Base-by-base conservation (phyloP, 64 coral and sea anemone species). In the Stylophora pistillata region DNA sequence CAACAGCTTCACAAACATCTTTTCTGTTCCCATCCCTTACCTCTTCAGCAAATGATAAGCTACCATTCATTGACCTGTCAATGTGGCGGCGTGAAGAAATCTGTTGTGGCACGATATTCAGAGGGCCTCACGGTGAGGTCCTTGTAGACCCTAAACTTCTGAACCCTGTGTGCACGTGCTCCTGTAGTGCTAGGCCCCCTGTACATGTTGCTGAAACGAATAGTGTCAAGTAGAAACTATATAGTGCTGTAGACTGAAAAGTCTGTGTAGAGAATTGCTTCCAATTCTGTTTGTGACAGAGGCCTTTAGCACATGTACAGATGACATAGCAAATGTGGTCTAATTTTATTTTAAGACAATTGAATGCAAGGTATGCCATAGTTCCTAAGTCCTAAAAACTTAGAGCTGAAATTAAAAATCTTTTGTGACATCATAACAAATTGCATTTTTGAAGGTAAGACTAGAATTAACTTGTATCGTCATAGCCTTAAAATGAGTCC, bases 81-180 rank as follows among this genome's bases (percentile, higher is more conserved):
- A 71, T 83, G 55, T 99, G 97, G 97, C 86, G 93, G 21, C 89
- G 87, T 85, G 97, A 99, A 81, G 97, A 99, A 63, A 95, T 99
- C 71, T 99, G 97, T 25, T 99, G 97, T 91, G 97, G 97, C 3
- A 95, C 93, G 10, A 99, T 99, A 55, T 99, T 99, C 85, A 89
- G 91, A 70, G 97, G 97, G 4, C 97, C 97, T 64, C 83, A 89
- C 69, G 97, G 97, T 30, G 97, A 99, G 68, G 97, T 99, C 13
- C 83, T 99, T 63, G 97, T 99, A 53, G 97, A 99, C 30, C 97
- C 97, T 0, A 99, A 99, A 84, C 90, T 99, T 47, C 63, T 99
- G 10, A 94, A 99, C 28, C 93, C 97, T 55, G 86, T 93, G 41
- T 99, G 97, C 37, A 86, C 94, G 31, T 99, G 97, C 73, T 95